These are phyloP conservation scores for Temnothorax unifasciatus DNA, from an alignment of 2,888 invertebrate genomes.

Conservation along the genomic window DNA sequence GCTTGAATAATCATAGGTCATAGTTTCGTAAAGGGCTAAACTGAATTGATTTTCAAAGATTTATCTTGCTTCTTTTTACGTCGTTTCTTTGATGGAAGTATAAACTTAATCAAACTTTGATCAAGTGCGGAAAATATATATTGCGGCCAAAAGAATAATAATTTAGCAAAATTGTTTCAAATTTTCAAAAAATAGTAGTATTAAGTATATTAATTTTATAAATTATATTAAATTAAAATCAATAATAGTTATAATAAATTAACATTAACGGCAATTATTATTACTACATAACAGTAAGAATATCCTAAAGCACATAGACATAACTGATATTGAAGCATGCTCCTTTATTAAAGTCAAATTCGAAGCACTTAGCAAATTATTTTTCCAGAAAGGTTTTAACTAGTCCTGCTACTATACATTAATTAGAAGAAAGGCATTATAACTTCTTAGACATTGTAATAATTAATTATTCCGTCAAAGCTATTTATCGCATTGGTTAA, in stretches of 20 bases:
- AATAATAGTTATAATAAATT: too few species aligned
- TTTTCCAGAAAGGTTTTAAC: neutral
- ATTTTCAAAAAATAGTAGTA: neutral
- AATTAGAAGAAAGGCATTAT: neutral
- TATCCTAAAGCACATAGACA: neutral
- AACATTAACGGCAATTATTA: neutral
- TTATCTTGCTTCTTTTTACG: neutral
- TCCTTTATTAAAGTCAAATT: neutral
- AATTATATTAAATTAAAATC: constrained; percentile 1
- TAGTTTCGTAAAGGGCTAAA: neutral
- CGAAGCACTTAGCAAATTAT: neutral
- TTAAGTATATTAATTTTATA: neutral
- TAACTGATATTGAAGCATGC: neutral
- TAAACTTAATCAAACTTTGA: neutral
- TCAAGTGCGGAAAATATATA: neutral
- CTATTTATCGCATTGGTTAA: neutral
- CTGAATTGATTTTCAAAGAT: constrained; percentile 15
- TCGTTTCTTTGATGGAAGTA: neutral
- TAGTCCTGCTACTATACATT: neutral
- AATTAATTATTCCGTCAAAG: constrained; percentile 1
- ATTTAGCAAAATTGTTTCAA: neutral
- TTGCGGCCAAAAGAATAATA: neutral
- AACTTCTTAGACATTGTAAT: neutral
- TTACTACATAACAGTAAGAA: neutral
- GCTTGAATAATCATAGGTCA: neutral